Conservation (phyloP, 1,140 invertebrate genomes). For the Hirudo medicinalis region DNA sequence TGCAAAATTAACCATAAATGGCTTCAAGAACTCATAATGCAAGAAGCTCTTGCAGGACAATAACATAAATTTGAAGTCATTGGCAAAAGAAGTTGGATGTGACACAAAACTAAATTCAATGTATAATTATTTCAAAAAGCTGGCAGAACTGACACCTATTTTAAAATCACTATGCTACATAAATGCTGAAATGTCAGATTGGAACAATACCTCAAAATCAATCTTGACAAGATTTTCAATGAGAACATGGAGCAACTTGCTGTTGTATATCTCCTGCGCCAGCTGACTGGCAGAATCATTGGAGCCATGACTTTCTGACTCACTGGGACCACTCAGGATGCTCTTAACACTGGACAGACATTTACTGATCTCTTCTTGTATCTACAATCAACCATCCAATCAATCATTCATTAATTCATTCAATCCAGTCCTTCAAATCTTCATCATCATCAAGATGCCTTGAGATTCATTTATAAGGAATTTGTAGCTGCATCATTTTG, state of each 20-base stretch:
- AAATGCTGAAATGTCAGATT: constrained; percentile 1
- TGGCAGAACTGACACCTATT: not conserved
- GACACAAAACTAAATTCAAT: not conserved
- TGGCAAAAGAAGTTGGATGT: not conserved
- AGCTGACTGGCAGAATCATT: constrained; percentile 85
- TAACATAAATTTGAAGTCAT: not conserved
- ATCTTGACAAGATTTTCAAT: constrained; percentile 88
- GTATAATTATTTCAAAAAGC: not conserved
- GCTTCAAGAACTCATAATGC: too few relatives aligned
- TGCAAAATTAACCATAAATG: not conserved
- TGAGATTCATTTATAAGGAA: not conserved
- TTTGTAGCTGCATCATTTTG: not conserved
- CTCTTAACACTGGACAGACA: constrained; percentile 88
- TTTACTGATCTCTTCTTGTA: constrained; percentile 85
- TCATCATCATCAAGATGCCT: not conserved
- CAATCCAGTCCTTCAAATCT: too few relatives aligned
- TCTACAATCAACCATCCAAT: constrained; percentile 29
- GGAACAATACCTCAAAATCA: constrained; percentile 71
- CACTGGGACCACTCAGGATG: constrained; percentile 90
- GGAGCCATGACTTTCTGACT: constrained; percentile 79
- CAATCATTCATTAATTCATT: constrained; percentile 2
- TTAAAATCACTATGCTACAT: not conserved
- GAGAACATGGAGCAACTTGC: constrained; percentile 74
- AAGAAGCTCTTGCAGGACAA: not conserved
- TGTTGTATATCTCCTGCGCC: constrained; percentile 73